Base-by-base conservation (phyloP, 2,888 invertebrate genomes). In the Drosophila paranaensis region DNA sequence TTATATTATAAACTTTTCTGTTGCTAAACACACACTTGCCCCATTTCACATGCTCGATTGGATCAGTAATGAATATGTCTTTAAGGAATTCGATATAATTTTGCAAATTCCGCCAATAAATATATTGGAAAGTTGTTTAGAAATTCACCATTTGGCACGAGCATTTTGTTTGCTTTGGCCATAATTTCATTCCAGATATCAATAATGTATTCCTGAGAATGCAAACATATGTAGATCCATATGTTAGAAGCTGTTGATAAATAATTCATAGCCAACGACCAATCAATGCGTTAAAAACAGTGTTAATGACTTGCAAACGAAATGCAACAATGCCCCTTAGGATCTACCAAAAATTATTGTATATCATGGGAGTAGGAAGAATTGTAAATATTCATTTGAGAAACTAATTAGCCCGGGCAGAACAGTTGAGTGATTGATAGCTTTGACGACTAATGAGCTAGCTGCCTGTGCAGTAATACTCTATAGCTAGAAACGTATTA, bases 251-350 rank as follows among this genome's bases (percentile, higher is more conserved):
- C 27, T 25, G 14, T 14, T 8, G 45, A 56, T 43, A 8, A 35
- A 43, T 60, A 77, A 77, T 62, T 53, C 30, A 46, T 33, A 14
- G 27, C 40, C 62, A 68, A 64, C 67, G 61, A 71, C 71, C 79
- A 71, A 72, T 83, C 79, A 82, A 80, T 75, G 77, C 60, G 60
- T 74, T 57, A 69, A 55, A 57, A 68, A 40, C 64, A n/a, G 10
- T 10, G 48, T 65, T 84, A 87, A 83, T 83, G 87, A 82, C 71
- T 79, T 70, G 53, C 73, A 74, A 77, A 79, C 70, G 72, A 87
- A 83, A 30, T 86, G 79, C 71, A 82, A n/a, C 53, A 71, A 71
- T 71, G 60, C 65, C 74, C 77, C 77, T 58, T 37, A 60, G 72
- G 70, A 69, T 65, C 62, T 46, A 13, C 16, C 20, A n/a, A 54